Base-by-base conservation (phyloP, 2,797 vertebrate species). In the Mormyrops attenuatus region DNA sequence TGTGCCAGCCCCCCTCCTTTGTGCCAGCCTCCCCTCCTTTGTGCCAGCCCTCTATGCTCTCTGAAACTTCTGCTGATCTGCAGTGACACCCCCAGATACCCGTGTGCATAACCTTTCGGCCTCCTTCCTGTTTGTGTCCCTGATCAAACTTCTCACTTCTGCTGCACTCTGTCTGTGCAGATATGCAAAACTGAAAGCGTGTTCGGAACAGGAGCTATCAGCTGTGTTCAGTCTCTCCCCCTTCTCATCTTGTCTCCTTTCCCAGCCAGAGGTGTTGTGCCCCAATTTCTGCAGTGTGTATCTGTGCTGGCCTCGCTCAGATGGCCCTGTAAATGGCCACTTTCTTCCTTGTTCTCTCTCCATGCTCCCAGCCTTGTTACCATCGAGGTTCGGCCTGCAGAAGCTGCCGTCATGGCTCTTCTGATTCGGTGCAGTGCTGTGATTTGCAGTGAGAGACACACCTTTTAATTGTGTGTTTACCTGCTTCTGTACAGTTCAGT, bases 131-230 rank as follows among this genome's bases (percentile, higher is more conserved):
- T 89, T 50, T 26, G 38, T 41, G 22, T 53, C 26, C 30, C 85
- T 87, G 30, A 50, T 86, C 22, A 52, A 60, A 87, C 85, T 87
- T 55, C 85, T 87, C 50, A 34, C 52, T 57, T 87, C 53, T 34
- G 11, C 52, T 34, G 52, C 52, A 38, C 47, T 30, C 30, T 34
- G 47, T 22, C 17, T 53, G 22, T 53, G 85, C 49, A 1, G 44
- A 22, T 85, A 26, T 52, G n/a, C 47, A 52, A 85, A 26, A 22
- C 84, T 20, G 20, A 85, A 30, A 55, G 30, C 1, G 30, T 38
- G 2, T 60, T 8, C 34, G 7, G 30, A 38, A 8, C 26, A 2
- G 30, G 85, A 57, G 85, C 26, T 34, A 5, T 34, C 66, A 15
- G 30, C 50, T 30, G 34, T 87, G 50, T n/a, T 20, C 17, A 9